Base-by-base conservation (phyloP, 2,797 vertebrate genomes). In the Lerista edwardsae region DNA sequence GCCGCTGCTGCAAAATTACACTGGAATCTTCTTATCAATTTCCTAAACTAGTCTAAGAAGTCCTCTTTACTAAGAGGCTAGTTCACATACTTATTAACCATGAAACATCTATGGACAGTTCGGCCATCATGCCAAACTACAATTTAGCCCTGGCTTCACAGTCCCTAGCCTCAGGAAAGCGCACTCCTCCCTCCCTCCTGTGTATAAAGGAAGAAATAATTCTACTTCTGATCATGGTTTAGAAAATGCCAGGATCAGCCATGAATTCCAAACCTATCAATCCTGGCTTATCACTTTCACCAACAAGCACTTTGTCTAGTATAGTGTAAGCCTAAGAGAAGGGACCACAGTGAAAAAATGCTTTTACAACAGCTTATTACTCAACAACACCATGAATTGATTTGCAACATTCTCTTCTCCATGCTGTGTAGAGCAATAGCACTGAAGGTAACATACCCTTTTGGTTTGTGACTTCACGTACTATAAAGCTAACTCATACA, bases 361-460 rank as follows among this genome's bases (percentile, higher is more conserved):
- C 31, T 86, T 80, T 6, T 36, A 71, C 1, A 83, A 59, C 39
- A 89, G 69, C 64, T 84, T 89, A 80, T 85, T 82, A 78, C 68
- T 62, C 47, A 31, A 6, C 83, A 74, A 6, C 83, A 74, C 88
- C 87, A 81, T 74, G 72, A 88, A 84, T 80, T 34, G 57, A 75
- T 10, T 79, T 68, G 64, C 34, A 84, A 73, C 68, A 39, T n/a
- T 83, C 61, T 59, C 59, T 41, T 79, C 36, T 64, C 44, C 83
- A 1, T 68, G n/a, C 75, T 87, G 67, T 71, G 73, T 8, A 86
- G 80, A 57, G 31, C 55, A 75, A 2, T 21, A 82, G 77, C 88
- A 82, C n/a, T 75, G 62, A 80, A 77, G 75, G 64, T 75, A 81
- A 89, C 71, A 2, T 69, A 12, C 21, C 17, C 76, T 74, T 34